phyloP scores from a whole-genome alignment of 2,888 invertebrate genomes.

The Blastobasis lacticolella region DNA sequence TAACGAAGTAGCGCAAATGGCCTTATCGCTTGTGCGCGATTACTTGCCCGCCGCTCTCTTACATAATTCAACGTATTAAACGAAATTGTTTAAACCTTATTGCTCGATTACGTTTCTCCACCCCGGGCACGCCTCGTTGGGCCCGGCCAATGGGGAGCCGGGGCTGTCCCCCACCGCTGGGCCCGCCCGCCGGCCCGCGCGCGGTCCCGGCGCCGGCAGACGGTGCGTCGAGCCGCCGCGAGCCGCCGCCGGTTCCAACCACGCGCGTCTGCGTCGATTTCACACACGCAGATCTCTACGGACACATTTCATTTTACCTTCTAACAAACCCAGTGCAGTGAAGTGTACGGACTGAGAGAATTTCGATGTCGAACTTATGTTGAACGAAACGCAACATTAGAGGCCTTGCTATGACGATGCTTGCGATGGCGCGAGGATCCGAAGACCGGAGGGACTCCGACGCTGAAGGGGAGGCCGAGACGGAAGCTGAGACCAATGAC shows the following conservation, averaged over 20 bases:
- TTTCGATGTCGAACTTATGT: too few species aligned
- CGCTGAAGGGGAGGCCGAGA: conserved; percentile 29
- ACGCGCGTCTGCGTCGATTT: too few species aligned
- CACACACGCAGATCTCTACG: too few species aligned
- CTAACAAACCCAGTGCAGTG: too few species aligned
- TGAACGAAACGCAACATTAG: conserved; percentile 10
- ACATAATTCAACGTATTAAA: conserved; percentile 76
- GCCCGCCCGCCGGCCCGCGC: conserved; percentile 27
- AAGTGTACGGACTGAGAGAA: too few species aligned
- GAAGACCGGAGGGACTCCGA: conserved; percentile 53
- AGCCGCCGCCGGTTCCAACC: too few species aligned
- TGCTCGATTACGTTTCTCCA: conserved; percentile 73
- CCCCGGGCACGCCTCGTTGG: conserved; percentile 66
- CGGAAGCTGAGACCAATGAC: conserved; percentile 53
- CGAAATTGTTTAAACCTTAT: conserved; percentile 76
- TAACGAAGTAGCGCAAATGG: conserved; percentile 75
- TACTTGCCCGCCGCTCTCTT: conserved; percentile 72
- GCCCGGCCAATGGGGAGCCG: conserved; percentile 52
- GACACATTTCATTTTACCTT: too few species aligned
- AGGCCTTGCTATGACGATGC: conserved; percentile 71
- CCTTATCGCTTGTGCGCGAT: conserved; percentile 75
- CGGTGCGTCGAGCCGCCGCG: too few species aligned
- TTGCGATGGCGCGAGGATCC: conserved; percentile 67
- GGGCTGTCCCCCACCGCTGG: conserved; percentile 25
- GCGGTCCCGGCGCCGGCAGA: neutral